Evolutionary conservation across 2,797 vertebrate genomes (phyloP).

Genomic region (Danionella dracula): DNA sequence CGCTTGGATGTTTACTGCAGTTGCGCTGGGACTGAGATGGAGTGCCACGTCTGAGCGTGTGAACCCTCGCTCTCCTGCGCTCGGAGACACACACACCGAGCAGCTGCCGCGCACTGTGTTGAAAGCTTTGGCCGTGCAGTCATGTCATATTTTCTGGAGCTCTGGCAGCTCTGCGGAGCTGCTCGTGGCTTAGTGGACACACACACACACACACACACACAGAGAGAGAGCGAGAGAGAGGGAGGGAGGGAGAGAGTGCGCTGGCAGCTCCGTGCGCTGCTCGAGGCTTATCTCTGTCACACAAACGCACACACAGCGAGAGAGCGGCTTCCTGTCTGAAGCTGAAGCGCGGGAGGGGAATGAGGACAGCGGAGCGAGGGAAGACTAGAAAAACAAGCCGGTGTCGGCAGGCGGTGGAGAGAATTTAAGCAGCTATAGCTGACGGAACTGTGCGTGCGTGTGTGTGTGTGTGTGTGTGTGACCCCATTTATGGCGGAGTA

Average conservation of each 20-base stretch:
- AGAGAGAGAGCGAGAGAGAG: conserved; percentile 31
- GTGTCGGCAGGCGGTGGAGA: conserved; percentile 26
- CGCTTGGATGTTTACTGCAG: conserved; percentile 62
- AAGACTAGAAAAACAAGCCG: conserved; percentile 47
- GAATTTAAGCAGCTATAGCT: too few relatives aligned
- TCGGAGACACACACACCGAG: conserved; percentile 6
- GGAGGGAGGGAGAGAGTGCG: not conserved
- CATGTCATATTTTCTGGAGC: conserved; percentile 51
- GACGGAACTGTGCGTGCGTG: too few relatives aligned
- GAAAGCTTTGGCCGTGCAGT: conserved; percentile 56
- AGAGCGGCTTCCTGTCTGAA: conserved; percentile 67
- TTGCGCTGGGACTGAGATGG: conserved; percentile 19
- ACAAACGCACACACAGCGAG: conserved; percentile 47
- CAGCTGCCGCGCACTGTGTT: conserved; percentile 34
- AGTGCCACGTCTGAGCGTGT: conserved; percentile 29
- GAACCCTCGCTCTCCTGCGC: conserved; percentile 26
- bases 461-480: too few relatives aligned
- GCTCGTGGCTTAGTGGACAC: conserved; percentile 65
- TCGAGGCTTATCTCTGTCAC: conserved; percentile 73
- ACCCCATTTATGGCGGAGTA: too few relatives aligned
- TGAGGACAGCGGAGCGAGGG: conserved; percentile 22
- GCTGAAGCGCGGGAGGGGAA: conserved; percentile 16
- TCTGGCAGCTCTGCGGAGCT: conserved; percentile 60
- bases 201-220: conserved; percentile 34
- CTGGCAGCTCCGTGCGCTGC: conserved; percentile 56